Conservation (phyloP, 2,888 invertebrate genomes). For the Drosophila longiperda region DNA sequence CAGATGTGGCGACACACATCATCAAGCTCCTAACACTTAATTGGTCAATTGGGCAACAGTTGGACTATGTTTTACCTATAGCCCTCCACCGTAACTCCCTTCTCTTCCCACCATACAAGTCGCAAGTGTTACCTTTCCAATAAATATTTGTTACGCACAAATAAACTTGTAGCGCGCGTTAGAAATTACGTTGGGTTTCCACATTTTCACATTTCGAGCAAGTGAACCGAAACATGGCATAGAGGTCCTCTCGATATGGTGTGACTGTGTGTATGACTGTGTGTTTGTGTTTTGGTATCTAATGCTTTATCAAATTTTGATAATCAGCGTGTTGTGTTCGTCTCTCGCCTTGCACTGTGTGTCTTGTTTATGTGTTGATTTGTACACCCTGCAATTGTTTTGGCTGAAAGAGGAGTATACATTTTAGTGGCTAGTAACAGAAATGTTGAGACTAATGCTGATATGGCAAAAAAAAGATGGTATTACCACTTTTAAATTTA, state of each 20-base stretch:
- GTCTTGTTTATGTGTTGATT: conserved; percentile 62
- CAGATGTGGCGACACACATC: conserved; percentile 62
- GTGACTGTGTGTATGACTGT: conserved; percentile 15
- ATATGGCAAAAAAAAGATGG: background rate
- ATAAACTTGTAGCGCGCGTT: conserved; percentile 75
- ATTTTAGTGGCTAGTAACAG: too few species aligned
- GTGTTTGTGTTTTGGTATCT: conserved; percentile 59
- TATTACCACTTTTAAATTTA: background rate
- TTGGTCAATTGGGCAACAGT: conserved; percentile 74
- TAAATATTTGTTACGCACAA: conserved; percentile 81
- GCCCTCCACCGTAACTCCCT: conserved; percentile 4
- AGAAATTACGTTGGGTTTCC: conserved; percentile 54
- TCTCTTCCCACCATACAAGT: conserved; percentile 12
- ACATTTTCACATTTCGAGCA: conserved; percentile 36
- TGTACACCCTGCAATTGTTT: conserved; percentile 38
- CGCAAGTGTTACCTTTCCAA: conserved; percentile 81
- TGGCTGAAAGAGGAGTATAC: background rate
- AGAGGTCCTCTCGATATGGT: conserved; percentile 40
- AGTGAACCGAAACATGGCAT: conserved; percentile 64
- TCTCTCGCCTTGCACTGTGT: conserved; percentile 53
- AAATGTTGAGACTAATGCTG: background rate
- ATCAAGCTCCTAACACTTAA: conserved; percentile 59
- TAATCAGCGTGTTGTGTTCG: conserved; percentile 72
- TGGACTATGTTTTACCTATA: conserved; percentile 32
- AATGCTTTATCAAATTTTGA: conserved; percentile 73